phyloP scores from a whole-genome alignment of 1,140 invertebrate species.

The Zaprionus tsacasi region DNA sequence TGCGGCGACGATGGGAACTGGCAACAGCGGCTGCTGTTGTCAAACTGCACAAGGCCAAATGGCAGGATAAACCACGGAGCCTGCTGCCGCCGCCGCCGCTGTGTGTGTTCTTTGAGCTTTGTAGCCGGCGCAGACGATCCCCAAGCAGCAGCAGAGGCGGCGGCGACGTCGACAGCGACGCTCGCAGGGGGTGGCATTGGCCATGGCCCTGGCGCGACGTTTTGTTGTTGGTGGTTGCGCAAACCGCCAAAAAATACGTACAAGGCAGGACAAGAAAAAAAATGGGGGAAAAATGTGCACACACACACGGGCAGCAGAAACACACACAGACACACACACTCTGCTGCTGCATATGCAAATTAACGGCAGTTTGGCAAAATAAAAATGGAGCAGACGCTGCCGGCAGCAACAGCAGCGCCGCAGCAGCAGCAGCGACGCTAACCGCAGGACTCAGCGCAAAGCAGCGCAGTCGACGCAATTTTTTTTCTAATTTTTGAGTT shows the following conservation, averaged over 20 bases:
- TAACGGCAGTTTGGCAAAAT: constrained; percentile 64
- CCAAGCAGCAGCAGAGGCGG: neutral
- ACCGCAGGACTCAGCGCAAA: constrained; percentile 44
- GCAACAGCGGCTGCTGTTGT: constrained; percentile 82
- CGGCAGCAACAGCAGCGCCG: constrained; percentile 25
- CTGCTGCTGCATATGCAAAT: constrained; percentile 65
- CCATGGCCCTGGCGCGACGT: constrained; percentile 61
- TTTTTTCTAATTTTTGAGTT: constrained; percentile 73
- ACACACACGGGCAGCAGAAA: constrained; percentile 20
- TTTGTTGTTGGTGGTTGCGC: constrained; percentile 53
- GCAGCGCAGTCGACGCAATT: constrained; percentile 25
- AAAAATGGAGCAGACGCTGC: constrained; percentile 78
- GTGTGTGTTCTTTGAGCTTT: constrained; percentile 18
- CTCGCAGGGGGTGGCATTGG: constrained; percentile 70
- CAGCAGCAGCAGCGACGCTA: constrained; percentile 23
- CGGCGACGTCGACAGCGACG: constrained; percentile 25
- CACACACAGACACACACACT: constrained; percentile 31
- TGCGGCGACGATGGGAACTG: constrained; percentile 74
- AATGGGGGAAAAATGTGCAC: constrained; percentile 16
- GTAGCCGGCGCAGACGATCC: constrained; percentile 49
- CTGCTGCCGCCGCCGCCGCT: constrained; percentile 23
- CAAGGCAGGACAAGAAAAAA: constrained; percentile 2
- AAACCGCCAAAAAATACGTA: constrained; percentile 54
- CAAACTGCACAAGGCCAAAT: constrained; percentile 80
- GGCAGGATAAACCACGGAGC: constrained; percentile 83